Percentiles rank a stretch among this genome's conserved stretches.
phyloP scores from a whole-genome alignment of 1,140 invertebrate genomes.

The Pinna nobilis region DNA sequence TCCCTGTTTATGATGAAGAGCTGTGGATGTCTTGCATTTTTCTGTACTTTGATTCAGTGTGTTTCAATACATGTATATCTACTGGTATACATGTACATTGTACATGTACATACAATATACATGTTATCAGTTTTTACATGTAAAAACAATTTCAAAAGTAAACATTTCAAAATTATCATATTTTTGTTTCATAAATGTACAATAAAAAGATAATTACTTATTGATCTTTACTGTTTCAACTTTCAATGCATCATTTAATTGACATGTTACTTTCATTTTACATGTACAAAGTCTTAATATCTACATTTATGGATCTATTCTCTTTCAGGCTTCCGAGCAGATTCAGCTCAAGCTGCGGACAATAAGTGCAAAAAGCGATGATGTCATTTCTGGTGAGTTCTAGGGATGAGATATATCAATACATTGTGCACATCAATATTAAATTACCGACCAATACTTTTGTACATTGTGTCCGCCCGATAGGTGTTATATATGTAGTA shows the following conservation, averaged over 20 bases:
- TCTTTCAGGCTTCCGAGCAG: conserved; percentile 91
- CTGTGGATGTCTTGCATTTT: no score
- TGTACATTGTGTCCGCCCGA: neutral
- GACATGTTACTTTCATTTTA: neutral
- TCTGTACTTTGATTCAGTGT: no score
- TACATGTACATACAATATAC: no score
- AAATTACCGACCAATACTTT: neutral
- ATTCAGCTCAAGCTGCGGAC: conserved; percentile 92
- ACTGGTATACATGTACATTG: no score
- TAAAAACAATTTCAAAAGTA: neutral
- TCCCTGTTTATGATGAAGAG: no score
- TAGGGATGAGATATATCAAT: conserved; percentile 77
- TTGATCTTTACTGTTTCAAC: neutral
- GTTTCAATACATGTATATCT: no score
- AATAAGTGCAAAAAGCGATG: conserved; percentile 85
- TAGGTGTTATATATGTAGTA: neutral
- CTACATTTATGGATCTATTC: conserved; percentile 73
- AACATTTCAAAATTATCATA: neutral
- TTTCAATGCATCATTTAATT: neutral
- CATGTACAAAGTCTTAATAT: no score
- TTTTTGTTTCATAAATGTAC: neutral
- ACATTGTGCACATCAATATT: conserved; percentile 5
- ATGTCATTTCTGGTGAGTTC: conserved; percentile 87
- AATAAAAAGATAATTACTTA: neutral
- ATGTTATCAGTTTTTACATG: no score